Evolutionary conservation across 2,888 invertebrate species (phyloP).

Genomic region (Drosophila peninsularis): DNA sequence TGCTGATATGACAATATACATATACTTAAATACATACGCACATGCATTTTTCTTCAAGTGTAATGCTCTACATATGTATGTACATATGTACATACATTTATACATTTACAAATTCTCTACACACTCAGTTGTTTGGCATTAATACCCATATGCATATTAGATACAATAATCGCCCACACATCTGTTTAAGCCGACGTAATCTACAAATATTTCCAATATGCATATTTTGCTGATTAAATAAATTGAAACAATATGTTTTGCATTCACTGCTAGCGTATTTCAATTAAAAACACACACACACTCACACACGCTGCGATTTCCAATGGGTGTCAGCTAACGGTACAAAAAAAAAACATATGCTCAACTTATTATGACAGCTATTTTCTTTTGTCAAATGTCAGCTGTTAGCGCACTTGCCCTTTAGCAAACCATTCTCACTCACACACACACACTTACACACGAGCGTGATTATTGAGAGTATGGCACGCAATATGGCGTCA

Average conservation of each 20-base stretch:
- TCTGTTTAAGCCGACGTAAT: constrained; percentile 20
- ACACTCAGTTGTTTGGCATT: background rate
- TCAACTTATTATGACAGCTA: constrained; percentile 49
- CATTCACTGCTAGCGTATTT: constrained; percentile 25
- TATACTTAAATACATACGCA: no score
- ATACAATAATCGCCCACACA: constrained; percentile 11
- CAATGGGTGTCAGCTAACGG: constrained; percentile 26
- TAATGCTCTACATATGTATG: background rate
- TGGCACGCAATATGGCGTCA: constrained; percentile 73
- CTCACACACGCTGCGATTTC: constrained; percentile 2
- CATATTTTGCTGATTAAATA: constrained; percentile 46
- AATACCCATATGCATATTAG: background rate
- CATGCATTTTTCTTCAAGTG: no score
- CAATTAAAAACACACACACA: background rate
- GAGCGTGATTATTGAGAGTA: constrained; percentile 28
- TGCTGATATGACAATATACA: constrained; percentile 3
- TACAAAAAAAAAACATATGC: constrained; percentile 43
- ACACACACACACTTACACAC: constrained; percentile 10
- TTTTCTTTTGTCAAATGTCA: constrained; percentile 71
- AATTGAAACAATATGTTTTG: constrained; percentile 51
- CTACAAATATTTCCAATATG: constrained; percentile 23
- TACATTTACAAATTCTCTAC: background rate
- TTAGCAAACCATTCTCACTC: constrained; percentile 21
- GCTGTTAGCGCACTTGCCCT: constrained; percentile 58
- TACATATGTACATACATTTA: background rate